These are phyloP conservation scores for Spea bombifrons DNA, from an alignment of 2,113 vertebrate species.

Conservation along the genomic window DNA sequence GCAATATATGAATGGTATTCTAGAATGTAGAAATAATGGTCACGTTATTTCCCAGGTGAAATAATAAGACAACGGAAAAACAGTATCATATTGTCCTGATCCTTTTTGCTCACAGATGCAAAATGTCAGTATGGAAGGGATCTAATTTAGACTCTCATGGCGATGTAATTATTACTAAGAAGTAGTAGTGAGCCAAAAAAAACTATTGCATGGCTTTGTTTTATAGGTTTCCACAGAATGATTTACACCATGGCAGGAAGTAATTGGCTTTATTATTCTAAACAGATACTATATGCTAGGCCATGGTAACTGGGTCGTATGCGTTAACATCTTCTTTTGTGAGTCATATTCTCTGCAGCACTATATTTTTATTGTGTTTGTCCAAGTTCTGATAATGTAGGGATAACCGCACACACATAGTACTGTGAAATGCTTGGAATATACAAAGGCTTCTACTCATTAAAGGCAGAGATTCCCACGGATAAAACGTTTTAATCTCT, in stretches of 20 bases:
- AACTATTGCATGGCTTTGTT: background rate
- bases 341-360: no score
- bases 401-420: no score
- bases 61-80: background rate
- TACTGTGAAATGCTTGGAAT: no score
- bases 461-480: no score
- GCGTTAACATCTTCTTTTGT: no score
- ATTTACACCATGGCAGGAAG: background rate
- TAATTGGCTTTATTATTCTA: background rate
- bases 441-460: no score
- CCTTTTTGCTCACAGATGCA: background rate
- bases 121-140: background rate
- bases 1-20: background rate
- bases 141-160: background rate
- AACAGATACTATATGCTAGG: background rate
- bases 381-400: no score
- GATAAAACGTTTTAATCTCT: no score
- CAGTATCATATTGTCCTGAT: background rate
- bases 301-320: background rate
- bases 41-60: constrained; percentile 36
- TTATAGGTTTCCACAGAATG: background rate
- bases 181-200: background rate
- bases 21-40: constrained; percentile 18
- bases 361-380: no score
- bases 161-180: background rate